phyloP scores from a whole-genome alignment of 2,113 vertebrate genomes.

The Proterorhinus semilunaris region DNA sequence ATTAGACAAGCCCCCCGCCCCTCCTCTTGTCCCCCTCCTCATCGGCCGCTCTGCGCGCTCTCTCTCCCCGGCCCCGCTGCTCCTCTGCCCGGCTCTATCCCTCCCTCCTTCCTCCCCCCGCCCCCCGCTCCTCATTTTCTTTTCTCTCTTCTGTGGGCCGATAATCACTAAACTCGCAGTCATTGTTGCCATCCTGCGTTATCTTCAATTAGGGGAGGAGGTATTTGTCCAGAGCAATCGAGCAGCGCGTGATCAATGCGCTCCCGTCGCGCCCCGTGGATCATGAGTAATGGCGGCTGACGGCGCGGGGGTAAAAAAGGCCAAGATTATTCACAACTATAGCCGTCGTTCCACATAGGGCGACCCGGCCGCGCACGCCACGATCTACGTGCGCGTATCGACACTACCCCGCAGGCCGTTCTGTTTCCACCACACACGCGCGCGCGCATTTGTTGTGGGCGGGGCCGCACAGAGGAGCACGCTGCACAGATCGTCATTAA shows the following conservation, averaged over 20 bases:
- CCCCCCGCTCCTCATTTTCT: conserved; percentile 64
- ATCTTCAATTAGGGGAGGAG: conserved; percentile 79
- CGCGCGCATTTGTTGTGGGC: too few species aligned
- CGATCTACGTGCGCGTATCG: too few species aligned
- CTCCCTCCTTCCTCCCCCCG: conserved; percentile 8
- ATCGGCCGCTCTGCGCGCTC: background rate
- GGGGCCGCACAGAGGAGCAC: too few species aligned
- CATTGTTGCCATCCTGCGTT: conserved; percentile 75
- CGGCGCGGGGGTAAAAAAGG: conserved; percentile 66
- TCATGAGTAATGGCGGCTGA: conserved; percentile 68
- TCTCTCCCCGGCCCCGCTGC: background rate
- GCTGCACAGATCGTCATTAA: too few species aligned
- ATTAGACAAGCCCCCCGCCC: conserved; percentile 66
- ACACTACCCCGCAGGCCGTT: too few species aligned
- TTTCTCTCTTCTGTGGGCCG: conserved; percentile 63
- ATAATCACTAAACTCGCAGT: conserved; percentile 76
- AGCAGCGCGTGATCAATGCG: conserved; percentile 77
- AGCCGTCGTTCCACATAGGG: too few species aligned
- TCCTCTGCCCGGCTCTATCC: conserved; percentile 4
- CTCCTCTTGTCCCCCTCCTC: background rate
- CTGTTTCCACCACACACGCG: too few species aligned
- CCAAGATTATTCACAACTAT: conserved; percentile 70
- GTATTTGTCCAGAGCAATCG: conserved; percentile 78
- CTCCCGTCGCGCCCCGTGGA: conserved; percentile 63
- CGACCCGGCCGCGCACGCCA: too few species aligned